These are phyloP conservation scores for Sacculina carcini DNA, from an alignment of 2,888 invertebrate genomes.

Conservation along the genomic window DNA sequence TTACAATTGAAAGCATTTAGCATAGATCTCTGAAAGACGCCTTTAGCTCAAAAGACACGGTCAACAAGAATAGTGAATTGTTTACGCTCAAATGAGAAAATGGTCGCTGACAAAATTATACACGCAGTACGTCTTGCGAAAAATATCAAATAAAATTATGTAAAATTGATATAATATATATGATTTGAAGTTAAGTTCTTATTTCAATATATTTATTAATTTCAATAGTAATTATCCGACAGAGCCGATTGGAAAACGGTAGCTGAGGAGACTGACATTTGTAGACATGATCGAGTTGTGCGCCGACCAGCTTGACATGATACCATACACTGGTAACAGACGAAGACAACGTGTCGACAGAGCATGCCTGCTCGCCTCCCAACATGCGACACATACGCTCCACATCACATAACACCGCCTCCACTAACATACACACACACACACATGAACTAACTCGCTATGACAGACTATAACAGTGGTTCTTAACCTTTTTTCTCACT, in stretches of 20 bases:
- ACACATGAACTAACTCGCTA: not conserved
- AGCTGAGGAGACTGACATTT: conserved; percentile 10
- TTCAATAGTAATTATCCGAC: not conserved
- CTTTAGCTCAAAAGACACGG: too few species aligned
- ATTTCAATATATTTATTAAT: not conserved
- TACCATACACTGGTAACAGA: conserved; percentile 12
- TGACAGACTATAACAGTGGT: too few species aligned
- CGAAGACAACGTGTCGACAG: conserved; percentile 9
- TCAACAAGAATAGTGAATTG: too few species aligned
- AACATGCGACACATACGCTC: conserved; percentile 12
- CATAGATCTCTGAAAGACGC: too few species aligned
- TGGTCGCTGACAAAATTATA: not conserved
- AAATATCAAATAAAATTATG: not conserved
- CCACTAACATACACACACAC: conserved; percentile 7
- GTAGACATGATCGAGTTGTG: conserved; percentile 13
- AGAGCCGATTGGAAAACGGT: too few species aligned
- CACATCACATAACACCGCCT: conserved; percentile 13
- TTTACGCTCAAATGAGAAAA: not conserved
- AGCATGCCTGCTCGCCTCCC: conserved; percentile 9
- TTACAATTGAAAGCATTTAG: too few species aligned
- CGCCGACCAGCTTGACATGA: conserved; percentile 13
- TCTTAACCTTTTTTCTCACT: too few species aligned
- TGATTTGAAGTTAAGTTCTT: not conserved
- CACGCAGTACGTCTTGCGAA: not conserved
- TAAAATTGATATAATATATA: not conserved